phyloP scores from a whole-genome alignment of 2,113 vertebrate species.

The Manacus vitellinus region DNA sequence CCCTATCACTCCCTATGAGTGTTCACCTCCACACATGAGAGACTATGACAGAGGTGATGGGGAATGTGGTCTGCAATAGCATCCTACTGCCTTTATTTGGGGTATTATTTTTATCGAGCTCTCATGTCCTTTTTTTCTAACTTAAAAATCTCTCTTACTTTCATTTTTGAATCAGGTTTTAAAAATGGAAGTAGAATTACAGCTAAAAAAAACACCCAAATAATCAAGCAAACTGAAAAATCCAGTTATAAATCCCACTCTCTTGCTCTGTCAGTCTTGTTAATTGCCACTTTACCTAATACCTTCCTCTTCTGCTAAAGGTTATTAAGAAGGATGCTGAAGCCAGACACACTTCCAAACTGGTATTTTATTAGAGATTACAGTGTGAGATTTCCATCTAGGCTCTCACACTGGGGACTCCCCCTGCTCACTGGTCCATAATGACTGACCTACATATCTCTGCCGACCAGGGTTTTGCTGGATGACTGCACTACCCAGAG shows the following conservation, averaged over 20 bases:
- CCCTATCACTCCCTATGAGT: neutral
- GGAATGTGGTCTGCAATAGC: rapidly evolving
- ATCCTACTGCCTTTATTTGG: neutral
- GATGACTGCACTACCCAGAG: slow-evolving; percentile 15
- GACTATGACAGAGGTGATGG: neutral
- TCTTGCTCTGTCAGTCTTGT: slow-evolving; percentile 20
- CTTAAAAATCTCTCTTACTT: neutral
- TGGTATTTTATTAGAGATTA: slow-evolving; percentile 18
- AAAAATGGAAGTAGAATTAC: neutral
- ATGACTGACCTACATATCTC: slow-evolving; percentile 54
- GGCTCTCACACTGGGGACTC: neutral
- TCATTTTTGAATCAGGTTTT: neutral
- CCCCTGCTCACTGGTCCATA: slow-evolving; percentile 27
- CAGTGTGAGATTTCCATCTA: slow-evolving; percentile 6
- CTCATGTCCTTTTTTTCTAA: neutral
- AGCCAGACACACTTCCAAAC: neutral
- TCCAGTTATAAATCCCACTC: neutral
- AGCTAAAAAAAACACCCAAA: neutral
- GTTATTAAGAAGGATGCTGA: slow-evolving; percentile 17
- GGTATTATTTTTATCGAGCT: neutral
- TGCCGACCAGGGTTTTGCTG: neutral
- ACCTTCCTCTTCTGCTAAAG: slow-evolving; percentile 13
- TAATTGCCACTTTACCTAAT: slow-evolving; percentile 49
- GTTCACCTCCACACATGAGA: neutral
- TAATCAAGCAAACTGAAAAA: slow-evolving; percentile 5